A percentile compares a stretch with the other conserved stretches of the same genome.
Conservation (phyloP, 2,888 invertebrate species). For the Aradus depressus region DNA sequence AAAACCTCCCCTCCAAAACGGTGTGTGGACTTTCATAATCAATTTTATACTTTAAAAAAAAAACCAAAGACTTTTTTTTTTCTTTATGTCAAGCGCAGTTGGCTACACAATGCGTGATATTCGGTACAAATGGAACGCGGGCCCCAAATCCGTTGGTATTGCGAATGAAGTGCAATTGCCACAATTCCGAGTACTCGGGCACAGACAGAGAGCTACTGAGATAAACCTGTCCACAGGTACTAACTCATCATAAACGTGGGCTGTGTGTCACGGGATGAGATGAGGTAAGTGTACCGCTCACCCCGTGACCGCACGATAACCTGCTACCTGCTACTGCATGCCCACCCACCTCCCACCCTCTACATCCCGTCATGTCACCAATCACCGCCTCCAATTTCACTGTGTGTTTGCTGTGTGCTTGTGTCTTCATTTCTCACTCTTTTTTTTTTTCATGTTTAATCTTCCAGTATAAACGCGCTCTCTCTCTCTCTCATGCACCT, state of each 20-base stretch:
- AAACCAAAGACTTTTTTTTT: slow-evolving; percentile 19
- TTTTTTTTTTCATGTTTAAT: too few species aligned
- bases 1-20: slow-evolving; percentile 7
- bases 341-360: background rate
- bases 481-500: too few species aligned
- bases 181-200: slow-evolving; percentile 92
- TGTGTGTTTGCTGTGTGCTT: too few species aligned
- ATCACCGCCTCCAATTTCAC: too few species aligned
- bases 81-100: slow-evolving; percentile 49
- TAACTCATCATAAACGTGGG: slow-evolving; percentile 15
- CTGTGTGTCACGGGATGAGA: slow-evolving; percentile 14
- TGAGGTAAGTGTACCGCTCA: slow-evolving; percentile 14
- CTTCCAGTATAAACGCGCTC: too few species aligned
- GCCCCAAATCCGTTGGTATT: slow-evolving; percentile 86
- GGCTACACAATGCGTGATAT: slow-evolving; percentile 97
- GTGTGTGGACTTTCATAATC: too few species aligned
- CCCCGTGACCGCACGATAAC: slow-evolving; percentile 13
- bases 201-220: slow-evolving; percentile 87
- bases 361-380: too few species aligned
- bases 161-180: slow-evolving; percentile 92
- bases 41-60: too few species aligned
- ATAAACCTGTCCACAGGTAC: slow-evolving; percentile 94
- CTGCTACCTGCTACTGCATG: slow-evolving; percentile 2
- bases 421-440: too few species aligned
- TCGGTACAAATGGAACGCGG: slow-evolving; percentile 92